phyloP scores from a whole-genome alignment of 1,140 invertebrate species.

The Lasioglossum albipes region DNA sequence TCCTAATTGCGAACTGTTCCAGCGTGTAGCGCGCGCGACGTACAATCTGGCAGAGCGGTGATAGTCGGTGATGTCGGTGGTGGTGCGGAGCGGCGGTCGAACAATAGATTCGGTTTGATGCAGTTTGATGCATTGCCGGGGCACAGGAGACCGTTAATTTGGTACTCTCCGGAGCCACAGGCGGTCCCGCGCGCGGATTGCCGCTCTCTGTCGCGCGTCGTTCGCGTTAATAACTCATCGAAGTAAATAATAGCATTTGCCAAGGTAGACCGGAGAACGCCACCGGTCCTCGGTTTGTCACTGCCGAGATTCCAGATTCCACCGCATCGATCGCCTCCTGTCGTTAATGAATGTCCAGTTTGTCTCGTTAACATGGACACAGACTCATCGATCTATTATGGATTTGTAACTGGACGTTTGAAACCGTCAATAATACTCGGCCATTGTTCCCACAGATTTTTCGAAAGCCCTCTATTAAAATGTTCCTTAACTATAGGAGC shows the following conservation, averaged over 20 bases:
- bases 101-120: constrained; percentile 75
- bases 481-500: too few relatives aligned
- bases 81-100: constrained; percentile 53
- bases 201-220: constrained; percentile 52
- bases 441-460: background rate
- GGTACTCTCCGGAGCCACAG: constrained; percentile 60
- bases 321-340: constrained; percentile 11
- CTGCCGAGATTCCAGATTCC: constrained; percentile 40
- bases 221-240: constrained; percentile 63
- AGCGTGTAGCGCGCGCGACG: constrained; percentile 33
- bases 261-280: constrained; percentile 13
- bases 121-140: constrained; percentile 71
- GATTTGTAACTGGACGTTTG: background rate
- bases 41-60: constrained; percentile 50
- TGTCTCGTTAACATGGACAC: background rate
- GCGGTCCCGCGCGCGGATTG: constrained; percentile 41
- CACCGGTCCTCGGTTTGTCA: constrained; percentile 29
- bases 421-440: background rate
- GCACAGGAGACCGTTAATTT: constrained; percentile 72
- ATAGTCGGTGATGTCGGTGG: constrained; percentile 53
- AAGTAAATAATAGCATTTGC: constrained; percentile 59
- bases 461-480: background rate
- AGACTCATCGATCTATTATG: background rate
- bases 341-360: constrained; percentile 30
- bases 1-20: constrained; percentile 59